phyloP scores from a whole-genome alignment of 2,797 vertebrate genomes.

The Vipera ursinii region DNA sequence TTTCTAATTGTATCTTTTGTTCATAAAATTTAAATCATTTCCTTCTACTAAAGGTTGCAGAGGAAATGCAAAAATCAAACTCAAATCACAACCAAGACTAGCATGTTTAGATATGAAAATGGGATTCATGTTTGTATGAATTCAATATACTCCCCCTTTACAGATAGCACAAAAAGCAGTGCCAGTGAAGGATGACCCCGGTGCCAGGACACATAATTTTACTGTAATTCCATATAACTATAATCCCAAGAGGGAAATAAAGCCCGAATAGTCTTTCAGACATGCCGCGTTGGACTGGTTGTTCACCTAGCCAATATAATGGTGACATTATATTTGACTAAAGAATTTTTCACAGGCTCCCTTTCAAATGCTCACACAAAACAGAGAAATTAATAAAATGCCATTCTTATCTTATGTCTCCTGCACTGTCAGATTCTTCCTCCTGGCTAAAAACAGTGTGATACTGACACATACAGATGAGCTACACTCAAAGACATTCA shows the following conservation, averaged over 20 bases:
- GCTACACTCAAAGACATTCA: constrained; percentile 43
- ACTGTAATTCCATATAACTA: neutral
- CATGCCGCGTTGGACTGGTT: neutral
- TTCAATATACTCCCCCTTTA: neutral
- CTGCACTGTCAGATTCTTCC: constrained; percentile 40
- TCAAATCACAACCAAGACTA: constrained; percentile 20
- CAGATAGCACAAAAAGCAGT: neutral
- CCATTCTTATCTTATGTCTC: constrained; percentile 55
- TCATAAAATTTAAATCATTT: neutral
- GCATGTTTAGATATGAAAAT: neutral
- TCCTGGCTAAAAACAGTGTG: constrained; percentile 34
- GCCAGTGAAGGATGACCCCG: neutral
- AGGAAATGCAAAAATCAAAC: neutral
- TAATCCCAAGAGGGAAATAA: neutral
- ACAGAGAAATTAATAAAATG: constrained; percentile 55
- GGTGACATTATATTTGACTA: constrained; percentile 42
- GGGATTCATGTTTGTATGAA: too few species aligned
- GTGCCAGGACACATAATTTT: neutral
- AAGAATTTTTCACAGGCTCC: constrained; percentile 42
- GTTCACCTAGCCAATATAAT: neutral
- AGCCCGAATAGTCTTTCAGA: neutral
- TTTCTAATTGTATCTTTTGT: neutral
- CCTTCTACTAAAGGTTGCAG: neutral
- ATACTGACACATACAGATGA: constrained; percentile 13
- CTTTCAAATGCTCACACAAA: neutral